Evolutionary conservation across 2,888 invertebrate genomes (phyloP), one percentile per base, ranked within the genome.

Genomic region (Epistrophe grossulariae): DNA sequence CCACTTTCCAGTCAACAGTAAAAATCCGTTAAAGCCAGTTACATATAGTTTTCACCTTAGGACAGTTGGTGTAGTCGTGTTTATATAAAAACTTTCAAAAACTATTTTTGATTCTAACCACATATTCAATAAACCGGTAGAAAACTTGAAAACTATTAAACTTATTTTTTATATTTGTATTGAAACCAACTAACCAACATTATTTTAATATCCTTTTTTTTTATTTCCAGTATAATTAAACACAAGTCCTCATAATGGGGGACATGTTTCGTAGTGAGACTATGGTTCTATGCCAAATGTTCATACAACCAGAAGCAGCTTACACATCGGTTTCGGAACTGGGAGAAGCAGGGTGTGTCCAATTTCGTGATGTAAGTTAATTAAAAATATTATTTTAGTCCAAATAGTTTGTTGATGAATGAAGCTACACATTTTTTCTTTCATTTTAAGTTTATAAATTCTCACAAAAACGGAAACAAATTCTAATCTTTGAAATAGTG

Each of bases 231-330:
- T 73, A 35, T 35, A 77, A 59, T 15, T 70, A 40, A 59, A 71
- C 40, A 74, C 15, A 24, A 66, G 17, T 28, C 72, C 70, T 84
- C 89, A 89, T 35, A 76, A 96, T 96, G 96, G 96, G 96, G 93
- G 94, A 96, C 90, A 95, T 97, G 94, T 98, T 97, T 93, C 95
- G 98, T 88, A 97, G 97, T 93, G 97, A 98, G 92, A 95, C 97
- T 93, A 98, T 98, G 98, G 96, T 96, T 84, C 93, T 98, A 90
- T 97, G 97, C 94, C 99, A 99, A 94, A 95, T 99, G 93, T 99
- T 98, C 94, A 96, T 99, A 90, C 98, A 99, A 93, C 97, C 98
- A 24, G 99, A 99, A 94, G 97, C 98, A 43, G 98, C 98, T 0
- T 99, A 99, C 93, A 96, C 96, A 89, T 97, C 98, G 89, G 96